Base-by-base conservation (phyloP, 37 sponge, comb jelly and placozoan genomes). In the Axinella damicornis region DNA sequence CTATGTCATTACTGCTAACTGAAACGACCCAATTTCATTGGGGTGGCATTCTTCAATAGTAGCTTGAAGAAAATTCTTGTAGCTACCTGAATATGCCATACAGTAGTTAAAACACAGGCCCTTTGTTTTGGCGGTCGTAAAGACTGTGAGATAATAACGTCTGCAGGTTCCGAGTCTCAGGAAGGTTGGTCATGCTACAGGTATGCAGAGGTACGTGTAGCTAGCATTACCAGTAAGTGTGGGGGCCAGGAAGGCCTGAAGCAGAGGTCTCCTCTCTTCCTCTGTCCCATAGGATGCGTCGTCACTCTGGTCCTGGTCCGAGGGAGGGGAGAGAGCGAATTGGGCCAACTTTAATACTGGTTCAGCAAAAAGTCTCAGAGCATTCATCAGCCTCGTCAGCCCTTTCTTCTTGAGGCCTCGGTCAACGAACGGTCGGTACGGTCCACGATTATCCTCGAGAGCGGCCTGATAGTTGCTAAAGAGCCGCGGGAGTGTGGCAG, bases 361-460 rank as follows among this genome's bases (percentile, higher is more conserved):
- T 9, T 46, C 24, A 65, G 82, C 86, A 67, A 65, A 86, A 0
- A 74, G 53, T 58, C 36, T 32, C 30, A 87, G 58, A 0, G 25
- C 21, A 57, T 85, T 63, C 77, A 85, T 82, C 53, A 78, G 39
- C 55, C 55, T 19, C 37, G 57, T 64, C 32, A 93, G 80, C 37
- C 93, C 86, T 25, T 82, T 89, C 69, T 63, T 93, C 85, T 93
- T 93, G 32, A 93, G 78, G 5, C 56, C 73, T 28, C 53, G 54
- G 71, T 75, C 83, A 5, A 93, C 89, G 82, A 93, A 91, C 19
- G 35, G 25, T 69, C 84, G 66, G 62, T 94, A 88, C 28, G 83
- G 69, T 20, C 63, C 55, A 2, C 32, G 19, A 34, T 60, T 71
- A 56, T 32, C 55, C 30, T 46, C 41, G 38, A 74, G 21, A 9